Evolutionary conservation across 2,888 invertebrate species (phyloP).

Genomic region (Hylaea fasciaria): DNA sequence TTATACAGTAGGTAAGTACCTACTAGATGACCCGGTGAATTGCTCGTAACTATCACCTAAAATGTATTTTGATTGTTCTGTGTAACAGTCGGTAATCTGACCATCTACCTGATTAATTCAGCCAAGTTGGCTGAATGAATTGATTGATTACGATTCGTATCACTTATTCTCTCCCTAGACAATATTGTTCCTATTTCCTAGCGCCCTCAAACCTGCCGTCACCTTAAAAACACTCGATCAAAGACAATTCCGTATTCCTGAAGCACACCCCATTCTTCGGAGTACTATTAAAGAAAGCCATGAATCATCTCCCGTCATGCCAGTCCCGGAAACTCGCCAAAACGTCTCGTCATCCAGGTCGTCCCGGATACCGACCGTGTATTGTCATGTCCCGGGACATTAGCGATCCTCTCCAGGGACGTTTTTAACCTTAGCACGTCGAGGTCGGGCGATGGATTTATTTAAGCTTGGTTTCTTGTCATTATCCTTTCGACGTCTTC

Average conservation of each 20-base stretch:
- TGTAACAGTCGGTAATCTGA: no score
- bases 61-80: no score
- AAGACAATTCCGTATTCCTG: slow-evolving; percentile 6
- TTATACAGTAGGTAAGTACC: no score
- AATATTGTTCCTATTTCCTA: not conserved
- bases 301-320: slow-evolving; percentile 59
- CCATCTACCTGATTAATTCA: no score
- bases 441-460: slow-evolving; percentile 23
- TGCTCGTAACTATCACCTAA: no score
- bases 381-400: slow-evolving; percentile 54
- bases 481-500: not conserved
- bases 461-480: slow-evolving; percentile 14
- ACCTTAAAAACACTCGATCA: slow-evolving; percentile 4
- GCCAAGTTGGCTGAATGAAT: no score
- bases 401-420: slow-evolving; percentile 47
- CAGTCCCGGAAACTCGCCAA: slow-evolving; percentile 51
- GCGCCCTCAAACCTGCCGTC: not conserved
- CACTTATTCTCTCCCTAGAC: not conserved
- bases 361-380: slow-evolving; percentile 65
- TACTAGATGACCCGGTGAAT: no score
- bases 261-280: slow-evolving; percentile 32
- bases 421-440: slow-evolving; percentile 41
- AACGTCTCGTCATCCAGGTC: slow-evolving; percentile 62
- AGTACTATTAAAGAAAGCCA: slow-evolving; percentile 52
- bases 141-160: no score